These are phyloP conservation scores for Semaprochilodus insignis DNA, from an alignment of 2,797 vertebrate species.

Conservation along the genomic window DNA sequence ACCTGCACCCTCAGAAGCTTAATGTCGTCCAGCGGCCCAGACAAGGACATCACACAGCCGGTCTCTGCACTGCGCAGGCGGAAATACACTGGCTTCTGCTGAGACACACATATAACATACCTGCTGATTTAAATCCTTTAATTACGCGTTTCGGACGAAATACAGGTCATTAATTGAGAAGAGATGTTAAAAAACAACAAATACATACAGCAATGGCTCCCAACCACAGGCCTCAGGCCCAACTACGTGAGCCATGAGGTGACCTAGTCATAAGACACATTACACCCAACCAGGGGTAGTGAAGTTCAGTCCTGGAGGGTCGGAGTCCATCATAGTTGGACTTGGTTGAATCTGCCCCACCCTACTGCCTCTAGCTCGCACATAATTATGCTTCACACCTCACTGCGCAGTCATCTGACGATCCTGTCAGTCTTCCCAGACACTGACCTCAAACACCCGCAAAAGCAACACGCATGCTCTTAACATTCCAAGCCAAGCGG, in stretches of 20 bases:
- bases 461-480: neutral
- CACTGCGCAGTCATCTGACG: neutral
- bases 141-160: neutral
- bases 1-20: conserved; percentile 91
- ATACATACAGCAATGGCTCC: too few species aligned
- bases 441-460: neutral
- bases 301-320: too few species aligned
- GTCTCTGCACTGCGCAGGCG: conserved; percentile 87
- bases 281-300: too few species aligned
- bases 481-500: neutral
- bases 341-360: neutral
- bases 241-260: too few species aligned
- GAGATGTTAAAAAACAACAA: too few species aligned
- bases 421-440: neutral
- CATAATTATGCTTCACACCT: neutral
- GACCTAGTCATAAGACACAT: too few species aligned
- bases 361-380: neutral
- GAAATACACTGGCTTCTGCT: conserved; percentile 87
- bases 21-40: conserved; percentile 88
- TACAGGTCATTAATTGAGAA: neutral
- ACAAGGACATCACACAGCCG: conserved; percentile 85
- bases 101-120: conserved; percentile 22
- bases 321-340: neutral
- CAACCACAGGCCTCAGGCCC: too few species aligned
- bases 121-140: neutral